Evolutionary conservation across 1,140 invertebrate genomes (phyloP), one percentile per base, ranked within the genome.

Genomic region (Scaptomyza graminum): DNA sequence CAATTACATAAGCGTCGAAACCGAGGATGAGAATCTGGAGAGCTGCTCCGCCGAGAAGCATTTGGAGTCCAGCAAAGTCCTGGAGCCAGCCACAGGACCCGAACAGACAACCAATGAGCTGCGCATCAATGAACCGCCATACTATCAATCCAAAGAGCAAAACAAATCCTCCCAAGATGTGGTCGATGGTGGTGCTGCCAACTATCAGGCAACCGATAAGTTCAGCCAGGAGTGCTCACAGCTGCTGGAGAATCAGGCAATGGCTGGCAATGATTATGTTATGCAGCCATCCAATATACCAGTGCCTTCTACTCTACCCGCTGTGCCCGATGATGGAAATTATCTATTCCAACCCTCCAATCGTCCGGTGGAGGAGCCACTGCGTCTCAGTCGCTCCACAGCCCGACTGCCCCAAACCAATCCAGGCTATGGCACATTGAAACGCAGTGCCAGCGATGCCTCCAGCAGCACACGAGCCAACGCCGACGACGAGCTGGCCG

Each of bases 401-500:
- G 63, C 57, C n/a, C 57, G 69, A 28, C 25, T 81, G 57, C 54
- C 51, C 11, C 28, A 74, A 34, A n/a, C 50, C 56, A 57, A 5
- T 72, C 78, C 15, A 5, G 69, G 64, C n/a, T 81, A 79, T 62
- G 88, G 82, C 4, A 91, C 90, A 0, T 51, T 92, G 2, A 91
- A 90, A 61, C 68, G 90, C 6, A 90, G 83, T 16, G 84, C 81
- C 28, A 90, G 91, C 15, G 83, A 84, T 11, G 88, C 80, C 15
- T 69, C 68, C 12, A 76, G 81, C 54, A 76, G 65, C 15, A 31
- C 64, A 0, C 90, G 93, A 5, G 91, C 92, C 28, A 93, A 93
- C 72, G 92, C 92, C 15, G 95, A 97, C 87, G 96, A 96, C 61
- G 96, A 97, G 88, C 92, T 97, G 41, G 93, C 96, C 0, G 96